Evolutionary conservation across 2,113 vertebrate genomes (phyloP), one percentile per base, ranked within the genome.

Genomic region (Pangasianodon hypophthalmus): DNA sequence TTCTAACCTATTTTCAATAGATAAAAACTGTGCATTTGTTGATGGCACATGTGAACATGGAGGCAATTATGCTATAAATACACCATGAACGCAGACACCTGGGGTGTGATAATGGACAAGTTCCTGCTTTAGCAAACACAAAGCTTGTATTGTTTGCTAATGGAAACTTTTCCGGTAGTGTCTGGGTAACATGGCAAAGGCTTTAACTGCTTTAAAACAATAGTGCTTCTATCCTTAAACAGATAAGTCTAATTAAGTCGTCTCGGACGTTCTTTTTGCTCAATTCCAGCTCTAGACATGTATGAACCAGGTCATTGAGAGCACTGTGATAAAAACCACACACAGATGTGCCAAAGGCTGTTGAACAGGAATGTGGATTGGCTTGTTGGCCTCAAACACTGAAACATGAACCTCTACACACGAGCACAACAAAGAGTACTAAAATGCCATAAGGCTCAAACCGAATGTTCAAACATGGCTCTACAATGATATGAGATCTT

Each of bases 361-460:
- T 86, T 18, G 7, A 50, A 50, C 3, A 69, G 50, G 84, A 86
- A 86, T 86, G 84, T 52, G 62, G 84, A 86, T 86, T 86, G 84
- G 18, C 64, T 86, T 37, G 84, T 69, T 69, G 37, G 56, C 21
- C 21, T 69, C 46, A 86, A 69, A 32, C 26, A 52, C 62, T 64
- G 83, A 85, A 85, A 85, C 58, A 16, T 85, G 58, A 85, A 4
- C 46, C 46, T 50, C 14, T 52, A 21, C 52, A 10, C 54, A 84
- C 1, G 5, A 62, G 37, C 56, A 41, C 9, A 3, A 26, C 37
- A 62, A 58, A 56, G 19, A 44, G 21, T 3, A 26, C 32, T 21
- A 4, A 83, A 83, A 41, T 19, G 54, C 81, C 32, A 0, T 10
- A 29, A 60, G 82, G 82, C 24, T 84, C 56, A 16, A 84, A 84